phyloP scores from a whole-genome alignment of 2,888 invertebrate species.

The Trachelus stipa region DNA sequence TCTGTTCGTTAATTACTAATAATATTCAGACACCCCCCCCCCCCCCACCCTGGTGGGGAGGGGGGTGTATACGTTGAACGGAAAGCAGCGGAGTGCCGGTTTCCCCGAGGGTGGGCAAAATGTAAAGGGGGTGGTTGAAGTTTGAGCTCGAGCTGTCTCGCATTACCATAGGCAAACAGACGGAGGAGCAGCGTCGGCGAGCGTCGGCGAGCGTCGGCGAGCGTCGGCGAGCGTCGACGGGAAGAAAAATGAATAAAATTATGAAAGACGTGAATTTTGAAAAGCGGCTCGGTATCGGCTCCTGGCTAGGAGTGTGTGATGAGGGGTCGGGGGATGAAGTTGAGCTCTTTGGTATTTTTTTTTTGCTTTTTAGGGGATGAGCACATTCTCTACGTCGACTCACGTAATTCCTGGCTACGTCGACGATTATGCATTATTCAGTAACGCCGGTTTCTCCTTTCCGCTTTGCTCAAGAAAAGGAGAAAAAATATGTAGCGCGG shows the following conservation, averaged over 20 bases:
- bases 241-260: slow-evolving; percentile 53
- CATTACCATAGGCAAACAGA: slow-evolving; percentile 57
- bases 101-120: not conserved
- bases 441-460: not conserved
- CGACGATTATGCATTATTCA: not conserved
- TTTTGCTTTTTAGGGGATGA: not conserved
- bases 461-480: not conserved
- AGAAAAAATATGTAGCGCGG: not conserved
- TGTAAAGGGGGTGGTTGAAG: not conserved
- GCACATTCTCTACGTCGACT: not conserved
- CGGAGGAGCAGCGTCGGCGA: slow-evolving; percentile 26
- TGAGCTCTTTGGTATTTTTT: not conserved
- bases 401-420: not conserved
- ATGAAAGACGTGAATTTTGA: slow-evolving; percentile 45
- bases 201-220: slow-evolving; percentile 18
- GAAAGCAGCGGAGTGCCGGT: slow-evolving; percentile 19
- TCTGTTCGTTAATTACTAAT: slow-evolving; percentile 64
- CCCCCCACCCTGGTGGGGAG: slow-evolving; percentile 15
- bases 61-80: slow-evolving; percentile 40
- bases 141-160: slow-evolving; percentile 23
- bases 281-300: slow-evolving; percentile 17
- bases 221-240: slow-evolving; percentile 30
- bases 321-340: not conserved
- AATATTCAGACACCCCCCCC: slow-evolving; percentile 58
- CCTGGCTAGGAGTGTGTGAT: not conserved